phyloP scores from a whole-genome alignment of 2,888 invertebrate genomes.

The Diarsia rubi region DNA sequence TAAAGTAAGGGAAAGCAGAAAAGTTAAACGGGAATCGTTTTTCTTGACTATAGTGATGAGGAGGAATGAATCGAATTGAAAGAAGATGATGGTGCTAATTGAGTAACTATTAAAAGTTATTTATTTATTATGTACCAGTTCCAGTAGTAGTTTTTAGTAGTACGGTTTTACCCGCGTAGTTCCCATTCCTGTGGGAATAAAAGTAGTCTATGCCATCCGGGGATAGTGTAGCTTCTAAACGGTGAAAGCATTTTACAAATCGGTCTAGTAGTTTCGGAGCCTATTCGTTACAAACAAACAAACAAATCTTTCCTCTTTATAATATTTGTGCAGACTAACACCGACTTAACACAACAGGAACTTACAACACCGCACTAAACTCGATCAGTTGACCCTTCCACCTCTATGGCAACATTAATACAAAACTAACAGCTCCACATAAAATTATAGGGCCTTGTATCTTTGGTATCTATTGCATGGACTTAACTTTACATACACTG shows the following conservation, averaged over 20 bases:
- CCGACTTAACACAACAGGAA: constrained; percentile 43
- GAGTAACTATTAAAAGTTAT: neutral
- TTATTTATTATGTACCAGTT: no score
- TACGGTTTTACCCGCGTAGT: no score
- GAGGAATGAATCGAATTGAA: neutral
- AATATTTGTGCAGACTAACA: no score
- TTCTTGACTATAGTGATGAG: neutral
- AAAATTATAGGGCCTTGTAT: constrained; percentile 55
- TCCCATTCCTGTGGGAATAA: no score
- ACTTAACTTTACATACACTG: constrained; percentile 16
- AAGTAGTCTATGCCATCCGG: no score
- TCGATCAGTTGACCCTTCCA: constrained; percentile 34
- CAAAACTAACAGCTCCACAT: constrained; percentile 34
- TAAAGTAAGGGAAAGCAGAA: neutral
- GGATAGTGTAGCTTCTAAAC: no score
- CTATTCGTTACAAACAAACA: no score
- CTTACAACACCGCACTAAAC: constrained; percentile 28
- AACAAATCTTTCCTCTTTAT: no score
- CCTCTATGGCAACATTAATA: constrained; percentile 14
- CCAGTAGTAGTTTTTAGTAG: no score
- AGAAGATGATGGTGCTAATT: neutral
- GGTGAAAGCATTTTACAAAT: no score
- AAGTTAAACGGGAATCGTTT: neutral
- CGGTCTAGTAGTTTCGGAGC: no score
- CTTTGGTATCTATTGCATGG: constrained; percentile 13